Evolutionary conservation across 2,113 vertebrate species (phyloP).

Genomic region (Rhea pennata): DNA sequence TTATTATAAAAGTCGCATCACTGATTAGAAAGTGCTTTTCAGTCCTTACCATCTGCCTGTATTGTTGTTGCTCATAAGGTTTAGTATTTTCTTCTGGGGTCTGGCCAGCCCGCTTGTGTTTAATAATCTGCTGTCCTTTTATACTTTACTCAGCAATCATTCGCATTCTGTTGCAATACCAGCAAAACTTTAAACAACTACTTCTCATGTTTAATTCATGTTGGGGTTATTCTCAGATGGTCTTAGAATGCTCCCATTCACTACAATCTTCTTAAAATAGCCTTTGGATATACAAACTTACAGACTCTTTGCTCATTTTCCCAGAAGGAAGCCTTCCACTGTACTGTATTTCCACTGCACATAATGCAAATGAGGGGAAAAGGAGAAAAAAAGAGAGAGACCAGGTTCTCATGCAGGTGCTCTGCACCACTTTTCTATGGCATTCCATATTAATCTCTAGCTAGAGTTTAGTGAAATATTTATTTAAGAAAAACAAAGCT

Average conservation of each 20-base stretch:
- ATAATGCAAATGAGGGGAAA: conserved; percentile 40
- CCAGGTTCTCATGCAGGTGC: conserved; percentile 52
- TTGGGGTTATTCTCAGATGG: conserved; percentile 61
- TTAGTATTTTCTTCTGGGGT: conserved; percentile 60
- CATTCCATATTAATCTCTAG: conserved; percentile 9
- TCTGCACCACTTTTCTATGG: conserved; percentile 23
- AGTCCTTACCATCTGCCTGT: conserved; percentile 47
- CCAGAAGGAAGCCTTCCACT: conserved; percentile 61
- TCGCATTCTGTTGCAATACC: conserved; percentile 55
- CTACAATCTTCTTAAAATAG: conserved; percentile 62
- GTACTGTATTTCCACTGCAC: conserved; percentile 52
- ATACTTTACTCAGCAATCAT: conserved; percentile 58
- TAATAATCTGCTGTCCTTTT: conserved; percentile 53
- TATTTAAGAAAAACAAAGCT: not conserved
- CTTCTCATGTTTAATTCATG: conserved; percentile 65
- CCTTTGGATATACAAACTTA: conserved; percentile 67
- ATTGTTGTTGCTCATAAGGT: conserved; percentile 44
- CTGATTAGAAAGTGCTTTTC: conserved; percentile 52
- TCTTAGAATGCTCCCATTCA: conserved; percentile 60
- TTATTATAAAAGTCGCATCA: not conserved
- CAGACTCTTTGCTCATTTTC: conserved; percentile 54
- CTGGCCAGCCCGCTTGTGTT: conserved; percentile 32
- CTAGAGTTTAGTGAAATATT: not conserved
- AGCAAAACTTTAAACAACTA: conserved; percentile 60
- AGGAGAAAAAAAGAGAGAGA: not conserved